phyloP scores from a whole-genome alignment of 1,140 invertebrate species.

The Stegodyphus dumicola region DNA sequence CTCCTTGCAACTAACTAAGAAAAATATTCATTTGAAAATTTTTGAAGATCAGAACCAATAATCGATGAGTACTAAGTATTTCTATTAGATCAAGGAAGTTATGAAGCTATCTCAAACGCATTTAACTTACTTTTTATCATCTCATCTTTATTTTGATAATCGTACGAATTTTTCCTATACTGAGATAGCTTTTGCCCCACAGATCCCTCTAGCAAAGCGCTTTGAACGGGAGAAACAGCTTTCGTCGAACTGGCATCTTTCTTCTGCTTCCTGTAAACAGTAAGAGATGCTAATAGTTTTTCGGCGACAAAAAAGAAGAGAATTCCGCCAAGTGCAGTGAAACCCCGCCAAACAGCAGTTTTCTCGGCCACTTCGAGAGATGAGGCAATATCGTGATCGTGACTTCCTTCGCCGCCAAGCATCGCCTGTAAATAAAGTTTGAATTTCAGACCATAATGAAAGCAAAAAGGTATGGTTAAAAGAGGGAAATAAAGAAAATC shows the following conservation, averaged over 20 bases:
- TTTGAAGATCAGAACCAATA: no score
- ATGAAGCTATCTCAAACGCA: neutral
- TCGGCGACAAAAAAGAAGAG: constrained; percentile 69
- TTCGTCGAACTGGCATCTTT: constrained; percentile 7
- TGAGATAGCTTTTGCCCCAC: constrained; percentile 48
- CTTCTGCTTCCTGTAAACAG: constrained; percentile 61
- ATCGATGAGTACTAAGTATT: no score
- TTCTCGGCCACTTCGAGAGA: constrained; percentile 8
- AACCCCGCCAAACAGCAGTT: constrained; percentile 66
- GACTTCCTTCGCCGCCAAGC: constrained; percentile 28
- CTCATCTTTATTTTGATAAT: constrained; percentile 24
- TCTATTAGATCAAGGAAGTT: no score
- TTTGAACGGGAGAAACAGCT: neutral
- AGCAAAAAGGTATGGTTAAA: no score
- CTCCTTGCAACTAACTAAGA: no score
- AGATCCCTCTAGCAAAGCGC: neutral
- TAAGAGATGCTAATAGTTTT: constrained; percentile 65
- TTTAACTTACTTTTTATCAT: constrained; percentile 36
- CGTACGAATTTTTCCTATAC: constrained; percentile 30
- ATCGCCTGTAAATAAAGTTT: constrained; percentile 28
- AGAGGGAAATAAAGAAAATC: no score
- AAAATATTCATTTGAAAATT: no score
- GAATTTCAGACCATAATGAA: no score
- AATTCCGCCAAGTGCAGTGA: constrained; percentile 67
- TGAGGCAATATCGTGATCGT: constrained; percentile 26